These are phyloP conservation scores for Odocoileus virginianus DNA, from an alignment of 2,113 vertebrate genomes.

Conservation along the genomic window DNA sequence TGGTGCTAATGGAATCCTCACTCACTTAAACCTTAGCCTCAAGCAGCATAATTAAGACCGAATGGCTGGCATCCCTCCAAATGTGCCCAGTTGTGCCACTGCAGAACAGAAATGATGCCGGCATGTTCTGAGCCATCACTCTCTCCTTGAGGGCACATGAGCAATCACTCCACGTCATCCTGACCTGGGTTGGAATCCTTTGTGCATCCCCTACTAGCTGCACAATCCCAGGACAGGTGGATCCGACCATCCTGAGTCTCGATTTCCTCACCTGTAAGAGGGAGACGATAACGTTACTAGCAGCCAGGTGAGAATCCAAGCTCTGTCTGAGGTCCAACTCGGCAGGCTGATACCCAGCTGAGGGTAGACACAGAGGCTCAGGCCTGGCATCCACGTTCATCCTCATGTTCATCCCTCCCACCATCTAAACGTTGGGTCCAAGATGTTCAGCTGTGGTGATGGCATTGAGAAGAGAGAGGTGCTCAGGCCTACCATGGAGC, in stretches of 20 bases:
- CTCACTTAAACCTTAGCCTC: not conserved
- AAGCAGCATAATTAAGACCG: not conserved
- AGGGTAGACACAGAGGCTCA: not conserved
- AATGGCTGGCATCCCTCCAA: not conserved
- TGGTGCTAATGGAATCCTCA: not conserved
- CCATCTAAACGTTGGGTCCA: accelerated
- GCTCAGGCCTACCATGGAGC: not conserved
- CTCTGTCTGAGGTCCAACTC: not conserved
- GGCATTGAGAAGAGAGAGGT: not conserved
- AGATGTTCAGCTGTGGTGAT: accelerated
- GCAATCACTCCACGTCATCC: not conserved
- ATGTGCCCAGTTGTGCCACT: not conserved
- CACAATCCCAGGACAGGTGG: not conserved
- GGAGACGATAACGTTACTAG: accelerated
- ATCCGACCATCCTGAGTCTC: not conserved
- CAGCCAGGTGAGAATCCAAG: not conserved
- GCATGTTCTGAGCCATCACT: not conserved
- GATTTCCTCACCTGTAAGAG: not conserved
- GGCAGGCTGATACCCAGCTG: not conserved
- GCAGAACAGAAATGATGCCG: not conserved
- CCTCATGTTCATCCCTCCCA: not conserved
- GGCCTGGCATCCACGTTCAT: accelerated
- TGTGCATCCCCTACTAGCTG: not conserved
- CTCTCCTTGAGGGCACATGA: not conserved
- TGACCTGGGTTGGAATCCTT: not conserved